Percentiles rank a stretch among this genome's conserved stretches.
Evolutionary conservation across 2,888 invertebrate species (phyloP).

Genomic region (Eilema depressum): DNA sequence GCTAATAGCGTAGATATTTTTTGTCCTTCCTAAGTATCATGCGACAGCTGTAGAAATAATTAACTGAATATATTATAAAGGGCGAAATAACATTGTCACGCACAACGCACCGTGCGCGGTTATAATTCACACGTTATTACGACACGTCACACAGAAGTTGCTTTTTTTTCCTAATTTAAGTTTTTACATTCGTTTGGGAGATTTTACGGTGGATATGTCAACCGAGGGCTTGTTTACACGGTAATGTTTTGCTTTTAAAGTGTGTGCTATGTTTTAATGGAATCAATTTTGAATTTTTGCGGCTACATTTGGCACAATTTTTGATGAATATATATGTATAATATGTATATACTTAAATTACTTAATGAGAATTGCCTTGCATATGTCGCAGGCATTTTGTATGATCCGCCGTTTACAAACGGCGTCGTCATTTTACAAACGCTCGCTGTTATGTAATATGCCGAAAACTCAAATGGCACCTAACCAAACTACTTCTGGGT

Average conservation of each 20-base stretch:
- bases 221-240: not conserved
- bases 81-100: conserved; percentile 64
- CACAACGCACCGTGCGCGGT: conserved; percentile 49
- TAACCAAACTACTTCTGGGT: too few relatives aligned
- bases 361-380: too few relatives aligned
- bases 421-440: too few relatives aligned
- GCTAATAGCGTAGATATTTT: conserved; percentile 9
- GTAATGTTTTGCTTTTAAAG: conserved; percentile 2
- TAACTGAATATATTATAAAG: conserved; percentile 56
- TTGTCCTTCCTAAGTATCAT: conserved; percentile 10
- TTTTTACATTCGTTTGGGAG: conserved; percentile 45
- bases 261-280: conserved; percentile 13
- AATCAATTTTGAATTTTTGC: not conserved
- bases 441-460: too few relatives aligned
- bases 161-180: conserved; percentile 44
- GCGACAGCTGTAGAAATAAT: conserved; percentile 63
- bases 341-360: too few relatives aligned
- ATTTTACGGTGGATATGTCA: conserved; percentile 37
- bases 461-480: too few relatives aligned
- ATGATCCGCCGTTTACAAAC: too few relatives aligned
- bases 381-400: too few relatives aligned
- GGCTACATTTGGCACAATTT: not conserved
- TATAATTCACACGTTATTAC: conserved; percentile 58
- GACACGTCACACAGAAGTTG: conserved; percentile 44
- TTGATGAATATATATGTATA: not conserved